These are phyloP conservation scores for Pygathrix nemaeus DNA, from an alignment of 2,113 vertebrate species.

Conservation along the genomic window DNA sequence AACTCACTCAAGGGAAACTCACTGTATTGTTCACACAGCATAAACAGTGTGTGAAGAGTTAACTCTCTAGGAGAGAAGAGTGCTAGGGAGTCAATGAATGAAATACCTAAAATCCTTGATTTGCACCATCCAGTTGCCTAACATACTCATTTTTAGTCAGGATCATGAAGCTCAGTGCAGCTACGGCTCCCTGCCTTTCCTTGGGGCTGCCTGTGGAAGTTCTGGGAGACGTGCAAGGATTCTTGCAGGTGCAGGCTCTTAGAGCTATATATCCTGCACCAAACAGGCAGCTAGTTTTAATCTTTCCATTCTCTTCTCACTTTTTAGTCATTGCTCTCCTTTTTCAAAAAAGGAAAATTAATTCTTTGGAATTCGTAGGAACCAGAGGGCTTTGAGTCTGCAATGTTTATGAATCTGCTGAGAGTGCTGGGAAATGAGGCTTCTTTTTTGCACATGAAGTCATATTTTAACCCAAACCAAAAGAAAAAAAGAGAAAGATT, in stretches of 20 bases:
- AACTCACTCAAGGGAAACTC: not conserved
- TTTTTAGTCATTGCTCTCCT: not conserved
- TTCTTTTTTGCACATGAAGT: conserved; percentile 63
- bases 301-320: not conserved
- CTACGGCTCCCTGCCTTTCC: not conserved
- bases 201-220: not conserved
- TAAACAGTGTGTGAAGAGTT: not conserved
- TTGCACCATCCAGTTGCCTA: not conserved
- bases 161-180: not conserved
- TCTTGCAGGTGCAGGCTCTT: too few species aligned
- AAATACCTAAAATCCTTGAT: not conserved
- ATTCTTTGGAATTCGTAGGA: conserved; percentile 20
- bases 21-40: not conserved
- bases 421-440: conserved; percentile 13
- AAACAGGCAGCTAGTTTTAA: not conserved
- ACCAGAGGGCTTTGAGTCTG: conserved; percentile 2
- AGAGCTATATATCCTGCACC: not conserved
- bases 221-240: rapidly evolving
- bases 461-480: conserved; percentile 71
- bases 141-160: not conserved
- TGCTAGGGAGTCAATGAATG: not conserved
- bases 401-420: conserved; percentile 48
- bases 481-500: not conserved
- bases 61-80: not conserved
- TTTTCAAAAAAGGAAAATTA: conserved; percentile 33